Conservation (phyloP, 2,888 invertebrate species). For the Actias luna region DNA sequence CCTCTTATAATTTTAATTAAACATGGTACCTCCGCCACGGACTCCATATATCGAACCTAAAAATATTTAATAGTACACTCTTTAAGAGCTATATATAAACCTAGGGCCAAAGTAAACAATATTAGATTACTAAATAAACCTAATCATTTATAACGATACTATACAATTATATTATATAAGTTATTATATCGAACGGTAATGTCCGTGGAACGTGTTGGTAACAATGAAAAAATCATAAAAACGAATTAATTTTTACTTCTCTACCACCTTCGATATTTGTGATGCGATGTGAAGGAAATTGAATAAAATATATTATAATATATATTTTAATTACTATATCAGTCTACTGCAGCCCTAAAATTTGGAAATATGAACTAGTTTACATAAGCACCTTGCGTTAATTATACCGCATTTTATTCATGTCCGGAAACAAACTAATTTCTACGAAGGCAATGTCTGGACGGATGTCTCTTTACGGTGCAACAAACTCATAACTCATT, state of each 20-base stretch:
- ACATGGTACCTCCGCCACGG: neutral
- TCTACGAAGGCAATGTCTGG: slow-evolving; percentile 44
- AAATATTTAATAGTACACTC: neutral
- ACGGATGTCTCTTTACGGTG: slow-evolving; percentile 33
- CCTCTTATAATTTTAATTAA: neutral
- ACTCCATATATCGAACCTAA: neutral
- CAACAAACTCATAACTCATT: neutral
- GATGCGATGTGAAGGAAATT: slow-evolving; percentile 11
- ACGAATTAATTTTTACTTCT: neutral
- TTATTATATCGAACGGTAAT: neutral
- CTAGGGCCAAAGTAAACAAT: neutral
- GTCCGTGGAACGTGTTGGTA: neutral
- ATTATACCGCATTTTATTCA: neutral
- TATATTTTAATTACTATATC: neutral
- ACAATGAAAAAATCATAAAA: neutral
- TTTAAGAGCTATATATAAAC: slow-evolving; percentile 2
- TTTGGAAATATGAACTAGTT: slow-evolving; percentile 16
- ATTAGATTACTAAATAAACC: neutral
- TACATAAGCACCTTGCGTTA: slow-evolving; percentile 10
- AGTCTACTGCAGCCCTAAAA: slow-evolving; percentile 1
- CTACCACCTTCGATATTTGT: neutral
- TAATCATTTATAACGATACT: neutral
- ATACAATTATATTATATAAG: neutral
- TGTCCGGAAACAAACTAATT: neutral
- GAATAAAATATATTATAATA: slow-evolving; percentile 9